phyloP scores from a whole-genome alignment of 2,888 invertebrate genomes.

The Philopedon plagiatum region DNA sequence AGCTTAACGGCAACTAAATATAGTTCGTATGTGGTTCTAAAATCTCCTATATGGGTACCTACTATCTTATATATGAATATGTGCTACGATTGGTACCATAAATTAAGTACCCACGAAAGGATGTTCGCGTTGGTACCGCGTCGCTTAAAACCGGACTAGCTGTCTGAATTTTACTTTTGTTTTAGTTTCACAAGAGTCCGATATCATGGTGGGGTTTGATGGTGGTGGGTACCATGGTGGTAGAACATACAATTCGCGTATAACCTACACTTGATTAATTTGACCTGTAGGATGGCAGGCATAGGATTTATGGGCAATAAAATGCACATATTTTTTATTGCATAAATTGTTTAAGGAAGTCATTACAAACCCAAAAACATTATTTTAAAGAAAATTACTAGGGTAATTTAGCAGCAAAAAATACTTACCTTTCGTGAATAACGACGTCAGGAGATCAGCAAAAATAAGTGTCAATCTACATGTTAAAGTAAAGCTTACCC shows the following conservation, averaged over 20 bases:
- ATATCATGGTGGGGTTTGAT: slow-evolving; percentile 21
- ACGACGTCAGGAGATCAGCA: too few relatives aligned
- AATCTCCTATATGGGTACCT: too few relatives aligned
- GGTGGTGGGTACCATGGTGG: not conserved
- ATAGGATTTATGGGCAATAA: not conserved
- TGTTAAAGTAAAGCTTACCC: too few relatives aligned
- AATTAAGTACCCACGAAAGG: not conserved
- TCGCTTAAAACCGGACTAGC: not conserved
- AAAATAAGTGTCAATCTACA: too few relatives aligned
- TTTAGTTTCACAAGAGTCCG: slow-evolving; percentile 38
- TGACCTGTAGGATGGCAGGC: not conserved
- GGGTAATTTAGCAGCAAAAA: too few relatives aligned
- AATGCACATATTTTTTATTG: too few relatives aligned
- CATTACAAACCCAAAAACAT: too few relatives aligned
- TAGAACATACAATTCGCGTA: not conserved
- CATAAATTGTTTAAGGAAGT: too few relatives aligned
- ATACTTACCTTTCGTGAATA: too few relatives aligned
- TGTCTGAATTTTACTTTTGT: slow-evolving; percentile 34
- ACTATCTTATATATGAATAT: not conserved
- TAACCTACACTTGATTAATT: not conserved
- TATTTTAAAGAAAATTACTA: too few relatives aligned
- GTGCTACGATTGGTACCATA: not conserved
- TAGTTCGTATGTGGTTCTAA: too few relatives aligned
- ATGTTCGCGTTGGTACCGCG: slow-evolving; percentile 4
- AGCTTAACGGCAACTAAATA: too few relatives aligned